Percentiles rank a stretch among this genome's conserved stretches.
phyloP scores from a whole-genome alignment of 2,113 vertebrate species.

The Carassius gibelio region DNA sequence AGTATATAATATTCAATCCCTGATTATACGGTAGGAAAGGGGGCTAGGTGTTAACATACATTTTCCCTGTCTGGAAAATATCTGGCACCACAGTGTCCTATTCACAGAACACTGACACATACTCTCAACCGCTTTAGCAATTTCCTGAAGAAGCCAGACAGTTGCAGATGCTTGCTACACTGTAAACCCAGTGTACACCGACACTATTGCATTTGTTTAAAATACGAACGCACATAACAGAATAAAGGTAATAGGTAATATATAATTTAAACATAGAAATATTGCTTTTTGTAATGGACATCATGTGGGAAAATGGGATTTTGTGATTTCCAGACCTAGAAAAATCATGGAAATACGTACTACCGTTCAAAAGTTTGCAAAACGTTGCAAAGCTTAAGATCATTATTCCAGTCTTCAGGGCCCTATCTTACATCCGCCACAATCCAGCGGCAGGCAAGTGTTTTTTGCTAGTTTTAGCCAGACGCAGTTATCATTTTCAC shows the following conservation, averaged over 20 bases:
- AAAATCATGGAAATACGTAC: not conserved
- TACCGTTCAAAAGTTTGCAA: not conserved
- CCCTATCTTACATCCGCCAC: no score
- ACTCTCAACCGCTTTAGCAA: slow-evolving; percentile 31
- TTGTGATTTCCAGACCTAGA: not conserved
- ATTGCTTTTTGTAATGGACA: not conserved
- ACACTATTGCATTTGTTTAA: no score
- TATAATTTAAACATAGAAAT: not conserved
- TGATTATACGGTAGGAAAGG: slow-evolving; percentile 11
- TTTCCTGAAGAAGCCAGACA: slow-evolving; percentile 25
- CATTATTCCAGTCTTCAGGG: no score
- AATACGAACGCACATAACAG: no score
- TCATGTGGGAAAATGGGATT: not conserved
- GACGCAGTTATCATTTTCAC: no score
- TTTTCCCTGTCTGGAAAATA: slow-evolving; percentile 60
- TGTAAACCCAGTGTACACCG: not conserved
- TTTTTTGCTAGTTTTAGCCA: no score
- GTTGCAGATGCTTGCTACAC: not conserved
- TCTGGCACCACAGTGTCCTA: slow-evolving; percentile 43
- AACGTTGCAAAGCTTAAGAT: no score
- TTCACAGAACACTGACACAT: slow-evolving; percentile 37
- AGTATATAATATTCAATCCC: not conserved
- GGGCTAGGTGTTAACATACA: slow-evolving; percentile 45
- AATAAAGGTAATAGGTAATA: no score
- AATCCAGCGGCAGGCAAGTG: no score